Evolutionary conservation across 2,113 vertebrate species (phyloP).

Genomic region (Plestiodon gilberti): DNA sequence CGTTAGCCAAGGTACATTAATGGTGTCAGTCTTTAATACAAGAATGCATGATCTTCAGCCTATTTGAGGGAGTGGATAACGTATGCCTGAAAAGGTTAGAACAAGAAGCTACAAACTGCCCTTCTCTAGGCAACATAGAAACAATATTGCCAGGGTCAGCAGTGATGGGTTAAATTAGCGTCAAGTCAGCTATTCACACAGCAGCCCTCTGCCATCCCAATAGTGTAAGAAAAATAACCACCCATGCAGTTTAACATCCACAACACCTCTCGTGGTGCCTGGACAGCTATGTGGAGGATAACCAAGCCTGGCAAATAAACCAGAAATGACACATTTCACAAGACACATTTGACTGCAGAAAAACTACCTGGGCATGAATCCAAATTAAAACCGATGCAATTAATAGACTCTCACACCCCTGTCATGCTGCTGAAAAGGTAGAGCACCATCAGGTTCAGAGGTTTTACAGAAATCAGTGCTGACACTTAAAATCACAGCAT

Average conservation of each 20-base stretch:
- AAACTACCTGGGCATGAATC: fast-evolving
- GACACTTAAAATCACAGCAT: neutral
- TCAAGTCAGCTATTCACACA: slow-evolving; percentile 7
- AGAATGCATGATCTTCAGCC: neutral
- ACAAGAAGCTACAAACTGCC: slow-evolving; percentile 15
- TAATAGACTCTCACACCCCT: fast-evolving
- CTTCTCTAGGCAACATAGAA: neutral
- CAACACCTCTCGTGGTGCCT: neutral
- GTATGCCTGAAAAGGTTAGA: slow-evolving; percentile 8
- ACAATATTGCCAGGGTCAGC: neutral
- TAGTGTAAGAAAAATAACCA: neutral
- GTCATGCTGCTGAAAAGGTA: fast-evolving
- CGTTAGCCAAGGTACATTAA: neutral
- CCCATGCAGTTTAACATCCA: fast-evolving
- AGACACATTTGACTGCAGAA: neutral
- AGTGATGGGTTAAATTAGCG: neutral
- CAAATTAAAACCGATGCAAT: fast-evolving
- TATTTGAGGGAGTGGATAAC: slow-evolving; percentile 13
- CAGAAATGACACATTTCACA: fast-evolving
- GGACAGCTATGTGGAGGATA: neutral
- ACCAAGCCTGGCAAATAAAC: neutral
- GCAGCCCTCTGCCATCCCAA: neutral
- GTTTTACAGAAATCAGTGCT: neutral
- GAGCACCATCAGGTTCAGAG: neutral
- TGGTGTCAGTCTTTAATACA: neutral